Evolutionary conservation across 2,888 invertebrate species (phyloP), one percentile per base, ranked within the genome.

Genomic region (Merodon equestris): DNA sequence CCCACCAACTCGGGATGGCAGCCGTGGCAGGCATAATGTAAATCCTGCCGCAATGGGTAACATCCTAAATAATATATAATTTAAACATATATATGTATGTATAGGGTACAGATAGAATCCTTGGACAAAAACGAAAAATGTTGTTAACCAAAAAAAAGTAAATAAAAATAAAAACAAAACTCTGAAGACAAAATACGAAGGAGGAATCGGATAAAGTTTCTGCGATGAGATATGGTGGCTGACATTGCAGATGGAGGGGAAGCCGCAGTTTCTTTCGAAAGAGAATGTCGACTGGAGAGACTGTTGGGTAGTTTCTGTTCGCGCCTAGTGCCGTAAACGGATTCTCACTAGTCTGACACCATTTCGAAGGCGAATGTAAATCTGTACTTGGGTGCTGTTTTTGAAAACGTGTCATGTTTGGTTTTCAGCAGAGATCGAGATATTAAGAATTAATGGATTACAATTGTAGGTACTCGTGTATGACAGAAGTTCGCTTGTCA

Each of bases 1-100:
- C 48, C 54, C 53, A 27, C 27, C 27, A 7, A 27, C 27, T 27
- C 27, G 27, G 27, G 27, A 7, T 9, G 3, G 40, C n/a, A 40
- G 58, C 57, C 48, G 67, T 57, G 67, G n/a, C 12, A 9, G 36
- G 51, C 72, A 67, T 68, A 63, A 73, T 63, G 53, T 67, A 57
- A 58, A 54, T 77, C 72, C 48, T 42, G 42, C 38, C 60, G 19
- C 56, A 47, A 40, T 50, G 44, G 40, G 40, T 15, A 47, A 18
- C 47, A 51, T 44, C 18, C 57, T 72, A 67, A 67, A 57, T 64
- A 64, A 64, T 60, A 19, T 64, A 54, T 57, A 73, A 54, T 63
- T n/a, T n/a, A n/a, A n/a, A n/a, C n/a, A 38, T 57, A 53, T 67
- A 56, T 72, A 57, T 40, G 40, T 40, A 40, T 40, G 10, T 10